phyloP scores from a whole-genome alignment of 2,888 invertebrate genomes.

The Schizaphis graminum region DNA sequence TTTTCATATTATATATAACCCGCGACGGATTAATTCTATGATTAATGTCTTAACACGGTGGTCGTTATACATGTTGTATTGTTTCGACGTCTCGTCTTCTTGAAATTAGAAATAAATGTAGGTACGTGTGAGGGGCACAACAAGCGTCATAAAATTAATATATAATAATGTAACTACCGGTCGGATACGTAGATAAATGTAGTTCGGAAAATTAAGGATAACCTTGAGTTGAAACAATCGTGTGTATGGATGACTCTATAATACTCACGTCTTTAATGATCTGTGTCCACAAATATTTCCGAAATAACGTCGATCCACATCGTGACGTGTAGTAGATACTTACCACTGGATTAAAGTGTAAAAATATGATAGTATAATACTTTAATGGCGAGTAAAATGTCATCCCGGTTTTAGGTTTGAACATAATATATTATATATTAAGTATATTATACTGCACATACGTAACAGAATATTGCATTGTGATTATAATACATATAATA shows the following conservation, averaged over 20 bases:
- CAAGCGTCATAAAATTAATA: not conserved
- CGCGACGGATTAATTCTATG: conserved; percentile 54
- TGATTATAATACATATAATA: conserved; percentile 3
- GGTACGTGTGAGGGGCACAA: not conserved
- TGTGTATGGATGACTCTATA: not conserved
- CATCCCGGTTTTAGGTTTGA: not conserved
- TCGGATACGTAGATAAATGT: not conserved
- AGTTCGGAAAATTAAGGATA: not conserved
- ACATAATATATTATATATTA: not conserved
- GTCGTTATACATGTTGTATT: conserved; percentile 42
- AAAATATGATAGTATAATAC: not conserved
- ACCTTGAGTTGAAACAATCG: not conserved
- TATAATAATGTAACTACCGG: conserved; percentile 10
- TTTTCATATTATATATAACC: not conserved
- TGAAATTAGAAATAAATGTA: not conserved
- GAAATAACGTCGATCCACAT: not conserved
- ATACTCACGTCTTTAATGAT: conserved; percentile 5
- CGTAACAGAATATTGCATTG: not conserved
- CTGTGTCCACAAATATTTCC: not conserved
- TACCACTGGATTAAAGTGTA: not conserved
- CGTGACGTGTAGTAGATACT: not conserved
- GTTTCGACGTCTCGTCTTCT: conserved; percentile 36
- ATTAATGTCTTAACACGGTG: conserved; percentile 48
- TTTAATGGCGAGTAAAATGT: not conserved
- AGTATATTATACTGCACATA: not conserved